phyloP scores from a whole-genome alignment of 2,797 vertebrate genomes.

The Phalanger gymnotis region DNA sequence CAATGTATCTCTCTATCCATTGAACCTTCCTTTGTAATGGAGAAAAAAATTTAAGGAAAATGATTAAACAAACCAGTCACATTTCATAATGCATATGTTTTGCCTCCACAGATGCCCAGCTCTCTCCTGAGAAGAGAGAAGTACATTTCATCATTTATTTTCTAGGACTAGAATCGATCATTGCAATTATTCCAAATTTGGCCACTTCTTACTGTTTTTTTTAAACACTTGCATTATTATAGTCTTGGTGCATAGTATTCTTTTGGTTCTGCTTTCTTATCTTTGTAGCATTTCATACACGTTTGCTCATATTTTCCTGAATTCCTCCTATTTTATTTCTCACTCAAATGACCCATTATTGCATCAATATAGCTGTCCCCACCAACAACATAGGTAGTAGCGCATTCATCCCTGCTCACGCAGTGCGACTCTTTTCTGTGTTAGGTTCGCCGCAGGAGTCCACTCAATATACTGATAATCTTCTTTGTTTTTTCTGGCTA shows the following conservation, averaged over 20 bases:
- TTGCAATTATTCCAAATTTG: not conserved
- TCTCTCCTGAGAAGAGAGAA: not conserved
- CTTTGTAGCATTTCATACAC: not conserved
- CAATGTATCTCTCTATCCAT: not conserved
- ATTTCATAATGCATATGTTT: not conserved
- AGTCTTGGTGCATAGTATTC: not conserved
- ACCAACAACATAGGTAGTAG: not conserved
- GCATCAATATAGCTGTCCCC: not conserved
- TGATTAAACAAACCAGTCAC: not conserved
- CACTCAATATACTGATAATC: not conserved
- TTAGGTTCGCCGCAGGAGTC: not conserved
- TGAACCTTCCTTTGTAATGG: not conserved
- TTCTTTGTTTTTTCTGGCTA: not conserved
- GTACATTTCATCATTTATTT: not conserved
- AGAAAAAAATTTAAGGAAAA: not conserved
- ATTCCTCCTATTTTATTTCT: not conserved
- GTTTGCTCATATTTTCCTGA: not conserved
- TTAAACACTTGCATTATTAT: not conserved
- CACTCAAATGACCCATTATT: not conserved
- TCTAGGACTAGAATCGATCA: not conserved
- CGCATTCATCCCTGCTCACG: not conserved
- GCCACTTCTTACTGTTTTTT: not conserved
- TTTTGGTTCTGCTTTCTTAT: not conserved
- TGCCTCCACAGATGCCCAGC: not conserved
- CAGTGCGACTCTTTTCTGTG: not conserved